Conservation (phyloP, 2,888 invertebrate genomes). For the Biston betularia region DNA sequence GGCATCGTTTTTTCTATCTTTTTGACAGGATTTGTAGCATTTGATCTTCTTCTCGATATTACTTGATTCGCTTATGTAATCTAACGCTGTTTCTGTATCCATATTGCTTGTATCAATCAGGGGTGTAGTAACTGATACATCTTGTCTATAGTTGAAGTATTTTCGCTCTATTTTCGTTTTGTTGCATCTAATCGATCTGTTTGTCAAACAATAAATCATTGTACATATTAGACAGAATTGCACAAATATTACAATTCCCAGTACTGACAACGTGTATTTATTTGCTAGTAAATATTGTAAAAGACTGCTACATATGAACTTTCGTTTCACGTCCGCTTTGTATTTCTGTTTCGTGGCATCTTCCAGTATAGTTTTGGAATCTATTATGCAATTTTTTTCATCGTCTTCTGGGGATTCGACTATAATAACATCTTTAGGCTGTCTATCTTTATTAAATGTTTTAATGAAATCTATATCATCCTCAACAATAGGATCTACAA, state of each 20-base stretch:
- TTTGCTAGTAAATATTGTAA: constrained; percentile 46
- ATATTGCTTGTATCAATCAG: constrained; percentile 71
- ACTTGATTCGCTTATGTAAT: constrained; percentile 67
- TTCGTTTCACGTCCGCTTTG: constrained; percentile 5
- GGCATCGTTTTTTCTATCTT: constrained; percentile 56
- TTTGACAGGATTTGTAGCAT: constrained; percentile 75
- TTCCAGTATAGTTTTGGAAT: background rate
- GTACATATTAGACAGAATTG: constrained; percentile 69
- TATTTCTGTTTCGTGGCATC: background rate
- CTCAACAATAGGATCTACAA: constrained; percentile 50
- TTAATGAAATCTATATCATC: constrained; percentile 66
- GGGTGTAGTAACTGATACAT: constrained; percentile 75
- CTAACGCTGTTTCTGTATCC: constrained; percentile 70
- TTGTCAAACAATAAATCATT: constrained; percentile 61
- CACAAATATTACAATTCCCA: constrained; percentile 55
- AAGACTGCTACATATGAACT: background rate
- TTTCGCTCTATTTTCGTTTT: constrained; percentile 61
- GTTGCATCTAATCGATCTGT: constrained; percentile 52
- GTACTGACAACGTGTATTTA: constrained; percentile 54
- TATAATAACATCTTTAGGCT: constrained; percentile 61
- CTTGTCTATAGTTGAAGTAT: constrained; percentile 70
- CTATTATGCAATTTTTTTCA: background rate
- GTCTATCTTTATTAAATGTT: constrained; percentile 49
- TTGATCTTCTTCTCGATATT: constrained; percentile 69
- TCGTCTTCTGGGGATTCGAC: constrained; percentile 49